Base-by-base conservation (phyloP, 1,140 invertebrate genomes). In the Tribolium castaneum region DNA sequence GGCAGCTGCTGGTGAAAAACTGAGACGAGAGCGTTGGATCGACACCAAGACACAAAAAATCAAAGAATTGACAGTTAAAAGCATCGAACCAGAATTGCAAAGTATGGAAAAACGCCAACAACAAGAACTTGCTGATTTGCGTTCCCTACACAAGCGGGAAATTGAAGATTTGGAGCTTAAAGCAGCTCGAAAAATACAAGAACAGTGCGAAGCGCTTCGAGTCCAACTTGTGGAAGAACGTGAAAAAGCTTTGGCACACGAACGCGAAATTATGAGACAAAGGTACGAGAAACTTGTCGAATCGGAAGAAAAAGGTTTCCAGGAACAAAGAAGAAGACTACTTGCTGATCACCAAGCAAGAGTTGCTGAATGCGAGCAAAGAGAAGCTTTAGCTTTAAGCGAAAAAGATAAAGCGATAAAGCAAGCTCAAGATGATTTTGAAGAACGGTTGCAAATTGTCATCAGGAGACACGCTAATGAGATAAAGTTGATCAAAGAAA, bases 51-150 rank as follows among this genome's bases (percentile, higher is more conserved):
- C 92, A 0, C 90, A 92, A 77, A 93, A 93, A 85, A 93, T 94
- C 76, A 93, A 93, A 86, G 92, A 94, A 83, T 87, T 92, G 81
- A 93, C 93, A 0, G 92, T 93, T 0, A 93, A 93, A 83, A 92
- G 92, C 6, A 84, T 94, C n/a, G 92, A 93, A 83, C 90, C 92
- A 1, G 93, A 94, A 86, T 87, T 94, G 4, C 88, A 92, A 80
- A 89, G 88, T 49, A 92, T 94, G 90, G 89, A 90, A 39, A 87
- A 88, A 6, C 87, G 90, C 6, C 91, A 92, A 80, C 88, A 91
- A 83, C 89, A 90, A 49, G 90, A 92, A 85, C 81, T 92, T 16
- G 85, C 88, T 0, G 90, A 92, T 80, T 78, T 92, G n/a, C 86
- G 90, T 79, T 85, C 88, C 5, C 79, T 88, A 19, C 92, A 93